These are phyloP conservation scores for Mugil cephalus DNA, from an alignment of 2,113 vertebrate genomes.

Conservation along the genomic window DNA sequence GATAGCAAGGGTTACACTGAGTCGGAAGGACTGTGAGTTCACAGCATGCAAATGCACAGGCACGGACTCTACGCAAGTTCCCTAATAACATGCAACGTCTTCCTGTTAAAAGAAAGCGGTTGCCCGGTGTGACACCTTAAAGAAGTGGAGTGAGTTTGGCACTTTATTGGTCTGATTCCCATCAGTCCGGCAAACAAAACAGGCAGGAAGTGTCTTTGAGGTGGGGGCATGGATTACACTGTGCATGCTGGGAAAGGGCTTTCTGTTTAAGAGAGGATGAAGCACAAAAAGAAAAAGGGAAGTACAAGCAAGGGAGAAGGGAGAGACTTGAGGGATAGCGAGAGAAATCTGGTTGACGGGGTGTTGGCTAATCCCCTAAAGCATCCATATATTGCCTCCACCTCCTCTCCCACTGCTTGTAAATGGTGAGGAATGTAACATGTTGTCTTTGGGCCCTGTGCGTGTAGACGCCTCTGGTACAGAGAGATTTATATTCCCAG, in stretches of 20 bases:
- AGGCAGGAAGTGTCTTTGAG: conserved; percentile 72
- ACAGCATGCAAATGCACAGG: not conserved
- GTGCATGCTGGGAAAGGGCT: conserved; percentile 79
- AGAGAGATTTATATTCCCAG: conserved; percentile 77
- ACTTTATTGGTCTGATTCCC: conserved; percentile 55
- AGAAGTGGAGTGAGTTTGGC: conserved; percentile 29
- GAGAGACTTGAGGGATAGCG: conserved; percentile 50
- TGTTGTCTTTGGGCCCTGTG: conserved; percentile 79
- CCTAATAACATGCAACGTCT: conserved; percentile 15
- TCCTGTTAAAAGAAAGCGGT: conserved; percentile 19
- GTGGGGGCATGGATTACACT: conserved; percentile 75
- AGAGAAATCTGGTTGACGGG: conserved; percentile 57
- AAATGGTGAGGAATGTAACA: conserved; percentile 79
- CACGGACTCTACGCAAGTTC: conserved; percentile 19
- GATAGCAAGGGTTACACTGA: conserved; percentile 16
- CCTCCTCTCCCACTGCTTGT: conserved; percentile 78
- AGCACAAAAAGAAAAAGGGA: conserved; percentile 57
- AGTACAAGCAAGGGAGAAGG: conserved; percentile 50
- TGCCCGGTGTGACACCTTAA: conserved; percentile 46
- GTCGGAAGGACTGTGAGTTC: conserved; percentile 27
- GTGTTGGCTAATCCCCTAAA: conserved; percentile 81
- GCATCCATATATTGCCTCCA: conserved; percentile 83
- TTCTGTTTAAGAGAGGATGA: conserved; percentile 71
- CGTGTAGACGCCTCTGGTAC: conserved; percentile 71
- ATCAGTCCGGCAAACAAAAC: conserved; percentile 67